Base-by-base conservation (phyloP, 2,888 invertebrate species). In the Protophormia terraenovae region DNA sequence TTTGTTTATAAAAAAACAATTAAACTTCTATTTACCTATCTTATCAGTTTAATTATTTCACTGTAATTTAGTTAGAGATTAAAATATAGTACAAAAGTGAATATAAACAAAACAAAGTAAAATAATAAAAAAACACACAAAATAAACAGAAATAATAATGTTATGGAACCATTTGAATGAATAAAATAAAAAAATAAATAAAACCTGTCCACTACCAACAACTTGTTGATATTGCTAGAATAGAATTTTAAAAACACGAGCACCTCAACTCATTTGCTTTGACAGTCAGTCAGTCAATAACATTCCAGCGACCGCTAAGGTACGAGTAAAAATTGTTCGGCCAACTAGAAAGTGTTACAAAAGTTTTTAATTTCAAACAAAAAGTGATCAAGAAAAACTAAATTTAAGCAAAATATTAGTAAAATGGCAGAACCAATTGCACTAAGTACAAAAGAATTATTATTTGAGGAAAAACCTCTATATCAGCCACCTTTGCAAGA, bases 401-500 rank as follows among this genome's bases (percentile, higher is more conserved):
- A 29, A 22, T 32, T 19, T 10, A 41, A 62, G 41, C 29, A 24
- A 19, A 58, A 32, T 27, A 19, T n/a, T n/a, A 62, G 29, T 14
- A 38, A 73, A 38, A 82, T 82, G 71, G 12, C 78, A 75, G 66
- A 60, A 19, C 4, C 22, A 35, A 71, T 45, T 50, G 89, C 90
- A 22, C 87, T 92, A 73, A 89, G 89, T 66, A 91, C 91, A 12
- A 88, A 88, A 35, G 88, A 90, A 60, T 86, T 94, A 83, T 90
- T 93, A 2, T 93, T 94, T 86, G 93, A 93, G 89, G 94, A 94
- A 90, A 95, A 95, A 90, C 88, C 93, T n/a, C 92, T 95, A 32
- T 91, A 94, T 90, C 93, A 93, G 77, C 96, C 96, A 14, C 91
- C 94, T 0, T 91, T 96, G 45, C 93, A 94, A 47, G 96, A 96